Base-by-base conservation (phyloP, 2,888 invertebrate genomes). In the Drosophila sordidula region DNA sequence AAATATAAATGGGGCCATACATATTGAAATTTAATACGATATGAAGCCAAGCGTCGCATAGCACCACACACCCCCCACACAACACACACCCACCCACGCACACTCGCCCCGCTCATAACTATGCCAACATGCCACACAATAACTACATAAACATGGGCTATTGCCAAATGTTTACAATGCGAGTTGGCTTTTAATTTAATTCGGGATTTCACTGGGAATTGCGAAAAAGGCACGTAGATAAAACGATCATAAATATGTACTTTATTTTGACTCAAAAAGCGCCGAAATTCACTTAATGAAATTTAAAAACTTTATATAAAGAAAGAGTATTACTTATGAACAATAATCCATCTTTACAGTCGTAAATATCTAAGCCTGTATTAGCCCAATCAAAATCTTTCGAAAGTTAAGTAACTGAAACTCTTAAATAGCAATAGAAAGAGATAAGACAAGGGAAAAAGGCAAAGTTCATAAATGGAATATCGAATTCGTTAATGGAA, bases 161-260 rank as follows among this genome's bases (percentile, higher is more conserved):
- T 74, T 66, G 63, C 66, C 70, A 58, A 75, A 66, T 80, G 68
- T 80, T 63, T 62, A 51, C 62, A 49, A 62, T 65, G 42, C 63
- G 64, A 67, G 52, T 69, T 70, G 78, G 73, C 63, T 64, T 78
- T 86, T 54, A 62, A 81, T 80, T 83, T 70, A 70, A 72, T 65
- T 51, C 71, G 32, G 54, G 64, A 78, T 52, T 77, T 68, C 38
- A 32, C 41, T 66, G 39, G 36, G 64, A 52, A 52, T 49, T 22
- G 58, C 45, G n/a, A 61, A 16, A 45, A 14, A 5, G 11, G 26
- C 39, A 51, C 26, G 44, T 14, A 38, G n/a, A 32, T 26, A 16
- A 55, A 55, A 36, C 16, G 14, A n/a, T 22, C 12, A 18, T 34
- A 65, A 52, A 45, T 65, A 22, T 22, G 34, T 12, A 12, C 34